Conservation (phyloP, 2,888 invertebrate genomes). For the Dryococelus australis region DNA sequence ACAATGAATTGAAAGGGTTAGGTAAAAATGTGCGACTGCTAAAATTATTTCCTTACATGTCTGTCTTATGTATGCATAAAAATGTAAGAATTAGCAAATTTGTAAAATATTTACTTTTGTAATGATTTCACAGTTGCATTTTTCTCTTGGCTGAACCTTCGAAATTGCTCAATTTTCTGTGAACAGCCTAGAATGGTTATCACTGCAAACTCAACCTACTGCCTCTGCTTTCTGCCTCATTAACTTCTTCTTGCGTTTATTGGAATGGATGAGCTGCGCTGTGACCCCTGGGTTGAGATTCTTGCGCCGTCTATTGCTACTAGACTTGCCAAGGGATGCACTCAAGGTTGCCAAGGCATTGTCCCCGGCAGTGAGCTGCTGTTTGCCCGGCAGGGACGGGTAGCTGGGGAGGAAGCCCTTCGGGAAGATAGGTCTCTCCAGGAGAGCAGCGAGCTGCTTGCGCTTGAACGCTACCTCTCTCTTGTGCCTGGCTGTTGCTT, state of each 20-base stretch:
- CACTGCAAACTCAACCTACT: background rate
- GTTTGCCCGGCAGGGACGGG: slow-evolving; percentile 56
- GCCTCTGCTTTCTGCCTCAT: background rate
- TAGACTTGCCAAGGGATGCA: background rate
- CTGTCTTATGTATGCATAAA: no score
- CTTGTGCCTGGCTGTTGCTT: background rate
- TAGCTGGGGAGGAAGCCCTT: slow-evolving; percentile 73
- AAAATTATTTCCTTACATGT: no score
- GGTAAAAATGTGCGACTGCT: no score
- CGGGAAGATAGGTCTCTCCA: slow-evolving; percentile 71
- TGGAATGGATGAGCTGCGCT: background rate
- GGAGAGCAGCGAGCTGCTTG: slow-evolving; percentile 62
- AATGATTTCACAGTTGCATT: no score
- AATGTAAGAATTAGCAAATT: no score
- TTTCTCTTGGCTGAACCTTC: no score
- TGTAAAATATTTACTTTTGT: no score
- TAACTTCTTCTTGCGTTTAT: background rate
- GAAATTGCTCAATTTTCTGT: no score
- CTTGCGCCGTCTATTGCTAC: background rate
- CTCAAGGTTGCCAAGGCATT: slow-evolving; percentile 4
- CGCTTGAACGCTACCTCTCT: slow-evolving; percentile 56
- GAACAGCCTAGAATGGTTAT: no score
- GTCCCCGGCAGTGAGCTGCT: slow-evolving; percentile 33
- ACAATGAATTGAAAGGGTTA: no score
- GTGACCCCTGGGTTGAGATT: background rate